A percentile compares a stretch with the other conserved stretches of the same genome.
Evolutionary conservation across 2,888 invertebrate genomes (phyloP).

Genomic region (Cyaniris semiargus): DNA sequence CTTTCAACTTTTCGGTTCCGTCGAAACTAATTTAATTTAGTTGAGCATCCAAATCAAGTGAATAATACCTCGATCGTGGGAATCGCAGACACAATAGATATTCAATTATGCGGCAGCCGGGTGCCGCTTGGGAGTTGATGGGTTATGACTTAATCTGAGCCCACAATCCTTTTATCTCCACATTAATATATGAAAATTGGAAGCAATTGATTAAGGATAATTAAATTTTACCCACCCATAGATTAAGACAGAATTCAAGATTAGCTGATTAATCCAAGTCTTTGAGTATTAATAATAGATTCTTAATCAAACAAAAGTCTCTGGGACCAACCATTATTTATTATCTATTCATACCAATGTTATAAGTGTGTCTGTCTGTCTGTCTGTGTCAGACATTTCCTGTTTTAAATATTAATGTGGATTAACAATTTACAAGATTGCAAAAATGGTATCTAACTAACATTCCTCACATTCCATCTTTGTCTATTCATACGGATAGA

Average conservation of each 20-base stretch:
- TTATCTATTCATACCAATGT: neutral
- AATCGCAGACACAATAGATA: no score
- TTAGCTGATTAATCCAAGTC: neutral
- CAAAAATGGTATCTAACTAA: neutral
- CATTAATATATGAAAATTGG: neutral
- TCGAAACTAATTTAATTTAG: neutral
- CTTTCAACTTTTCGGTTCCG: neutral
- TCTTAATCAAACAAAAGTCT: neutral
- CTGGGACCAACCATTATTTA: neutral
- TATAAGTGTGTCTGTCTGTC: neutral
- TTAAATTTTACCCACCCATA: neutral
- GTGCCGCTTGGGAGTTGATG: no score
- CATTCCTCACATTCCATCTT: neutral
- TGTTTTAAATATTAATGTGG: no score
- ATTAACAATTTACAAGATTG: no score
- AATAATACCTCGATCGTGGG: no score
- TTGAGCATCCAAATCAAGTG: neutral
- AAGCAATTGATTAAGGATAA: constrained; percentile 5
- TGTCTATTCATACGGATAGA: neutral
- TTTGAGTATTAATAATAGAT: neutral
- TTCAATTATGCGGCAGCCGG: no score
- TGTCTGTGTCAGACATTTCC: no score
- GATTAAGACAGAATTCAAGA: neutral
- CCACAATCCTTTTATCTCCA: neutral
- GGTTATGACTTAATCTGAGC: neutral